These are phyloP conservation scores for Idris sp. DNA, from an alignment of 1,140 invertebrate species.

Conservation along the genomic window DNA sequence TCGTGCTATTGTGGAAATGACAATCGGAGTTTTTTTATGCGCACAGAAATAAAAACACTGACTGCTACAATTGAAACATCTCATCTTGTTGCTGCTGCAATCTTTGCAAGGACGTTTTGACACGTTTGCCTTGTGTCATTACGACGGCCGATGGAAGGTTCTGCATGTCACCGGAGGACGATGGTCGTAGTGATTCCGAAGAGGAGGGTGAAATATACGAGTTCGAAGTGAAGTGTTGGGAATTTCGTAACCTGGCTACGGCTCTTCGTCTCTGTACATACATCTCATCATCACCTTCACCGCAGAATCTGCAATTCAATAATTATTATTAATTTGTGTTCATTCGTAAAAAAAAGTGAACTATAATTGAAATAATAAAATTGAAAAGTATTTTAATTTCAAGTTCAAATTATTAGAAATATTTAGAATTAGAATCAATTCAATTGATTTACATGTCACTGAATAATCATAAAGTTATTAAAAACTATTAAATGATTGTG, in stretches of 20 bases:
- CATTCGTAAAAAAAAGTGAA: too few relatives aligned
- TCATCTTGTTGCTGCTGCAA: slow-evolving; percentile 91
- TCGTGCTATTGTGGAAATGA: slow-evolving; percentile 3
- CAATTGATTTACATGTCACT: too few relatives aligned
- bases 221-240: slow-evolving; percentile 71
- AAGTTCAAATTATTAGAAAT: too few relatives aligned
- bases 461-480: too few relatives aligned
- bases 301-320: slow-evolving; percentile 79
- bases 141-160: slow-evolving; percentile 81
- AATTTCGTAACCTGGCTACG: slow-evolving; percentile 80
- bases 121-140: slow-evolving; percentile 87
- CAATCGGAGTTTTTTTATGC: slow-evolving; percentile 37
- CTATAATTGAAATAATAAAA: too few relatives aligned
- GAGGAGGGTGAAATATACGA: slow-evolving; percentile 59
- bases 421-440: too few relatives aligned
- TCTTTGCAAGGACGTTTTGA: slow-evolving; percentile 87
- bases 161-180: slow-evolving; percentile 72
- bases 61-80: slow-evolving; percentile 92
- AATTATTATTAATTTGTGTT: too few relatives aligned
- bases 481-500: too few relatives aligned
- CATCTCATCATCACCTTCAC: slow-evolving; percentile 77
- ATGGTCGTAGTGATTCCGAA: slow-evolving; percentile 68
- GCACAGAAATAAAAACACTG: slow-evolving; percentile 31
- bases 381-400: too few relatives aligned
- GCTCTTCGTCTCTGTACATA: slow-evolving; percentile 78